These are phyloP conservation scores for Corythornis leucogaster DNA, from an alignment of 2,797 vertebrate species.

Conservation along the genomic window DNA sequence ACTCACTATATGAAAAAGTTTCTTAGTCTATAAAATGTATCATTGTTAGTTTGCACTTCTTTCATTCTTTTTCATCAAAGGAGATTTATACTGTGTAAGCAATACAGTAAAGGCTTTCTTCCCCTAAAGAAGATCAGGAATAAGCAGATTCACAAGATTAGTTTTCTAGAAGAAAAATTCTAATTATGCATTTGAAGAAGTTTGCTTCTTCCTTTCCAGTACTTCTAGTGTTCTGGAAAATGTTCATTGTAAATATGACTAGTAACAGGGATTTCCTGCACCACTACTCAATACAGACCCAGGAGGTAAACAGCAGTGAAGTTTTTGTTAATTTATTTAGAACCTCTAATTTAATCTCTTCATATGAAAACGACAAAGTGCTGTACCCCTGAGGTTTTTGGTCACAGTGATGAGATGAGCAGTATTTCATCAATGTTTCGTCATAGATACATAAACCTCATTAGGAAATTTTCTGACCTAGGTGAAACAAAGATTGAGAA, in stretches of 20 bases:
- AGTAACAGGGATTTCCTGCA: neutral
- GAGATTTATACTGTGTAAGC: slow-evolving; percentile 15
- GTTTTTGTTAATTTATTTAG: neutral
- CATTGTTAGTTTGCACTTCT: neutral
- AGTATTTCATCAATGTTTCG: neutral
- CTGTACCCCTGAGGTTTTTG: neutral
- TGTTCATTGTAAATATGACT: neutral
- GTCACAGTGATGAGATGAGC: neutral
- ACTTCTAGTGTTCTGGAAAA: neutral
- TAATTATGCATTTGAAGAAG: slow-evolving; percentile 16
- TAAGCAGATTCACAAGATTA: slow-evolving; percentile 12
- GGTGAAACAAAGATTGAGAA: neutral
- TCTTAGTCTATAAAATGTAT: neutral
- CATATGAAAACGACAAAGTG: neutral
- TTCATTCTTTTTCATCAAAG: slow-evolving; percentile 24
- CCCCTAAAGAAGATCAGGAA: slow-evolving; percentile 23
- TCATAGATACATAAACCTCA: neutral
- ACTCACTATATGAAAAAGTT: neutral
- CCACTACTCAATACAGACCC: neutral
- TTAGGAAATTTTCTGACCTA: neutral
- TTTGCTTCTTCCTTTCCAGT: neutral
- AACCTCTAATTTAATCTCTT: neutral
- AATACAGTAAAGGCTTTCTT: slow-evolving; percentile 11
- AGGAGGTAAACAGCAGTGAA: neutral
- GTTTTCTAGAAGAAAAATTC: slow-evolving; percentile 28